phyloP scores from a whole-genome alignment of 2,797 vertebrate species.

The Salmo trutta region DNA sequence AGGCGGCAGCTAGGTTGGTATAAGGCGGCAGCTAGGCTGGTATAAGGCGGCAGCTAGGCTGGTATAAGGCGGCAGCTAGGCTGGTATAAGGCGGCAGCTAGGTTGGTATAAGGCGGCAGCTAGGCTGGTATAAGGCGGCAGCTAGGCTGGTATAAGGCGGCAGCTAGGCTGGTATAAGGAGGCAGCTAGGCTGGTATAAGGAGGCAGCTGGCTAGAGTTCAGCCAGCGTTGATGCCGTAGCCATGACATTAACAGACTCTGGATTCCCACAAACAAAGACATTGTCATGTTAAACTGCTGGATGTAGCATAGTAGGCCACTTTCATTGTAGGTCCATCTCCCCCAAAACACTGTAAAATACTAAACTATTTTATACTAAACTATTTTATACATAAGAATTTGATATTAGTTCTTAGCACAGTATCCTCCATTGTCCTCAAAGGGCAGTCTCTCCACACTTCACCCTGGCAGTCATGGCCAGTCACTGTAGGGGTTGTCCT shows the following conservation, averaged over 20 bases:
- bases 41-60: slow-evolving; percentile 42
- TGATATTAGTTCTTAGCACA: background rate
- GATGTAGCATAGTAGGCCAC: background rate
- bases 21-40: slow-evolving; percentile 42
- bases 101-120: no score
- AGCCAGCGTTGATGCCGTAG: background rate
- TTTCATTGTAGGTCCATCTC: background rate
- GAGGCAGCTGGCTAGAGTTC: slow-evolving; percentile 45
- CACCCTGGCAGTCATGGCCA: slow-evolving; percentile 36
- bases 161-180: slow-evolving; percentile 27
- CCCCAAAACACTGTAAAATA: background rate
- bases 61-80: slow-evolving; percentile 53
- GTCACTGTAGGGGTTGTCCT: background rate
- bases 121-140: slow-evolving; percentile 52
- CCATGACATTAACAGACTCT: background rate
- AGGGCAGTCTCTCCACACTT: slow-evolving; percentile 58
- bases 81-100: slow-evolving; percentile 20
- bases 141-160: slow-evolving; percentile 23
- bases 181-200: background rate
- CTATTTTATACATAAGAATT: background rate
- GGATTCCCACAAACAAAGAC: background rate
- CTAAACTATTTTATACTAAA: background rate
- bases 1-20: slow-evolving; percentile 48
- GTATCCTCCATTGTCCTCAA: slow-evolving; percentile 43
- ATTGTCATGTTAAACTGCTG: background rate